These are phyloP conservation scores for Oncorhynchus clarkii DNA, from an alignment of 2,113 vertebrate species.

Conservation along the genomic window DNA sequence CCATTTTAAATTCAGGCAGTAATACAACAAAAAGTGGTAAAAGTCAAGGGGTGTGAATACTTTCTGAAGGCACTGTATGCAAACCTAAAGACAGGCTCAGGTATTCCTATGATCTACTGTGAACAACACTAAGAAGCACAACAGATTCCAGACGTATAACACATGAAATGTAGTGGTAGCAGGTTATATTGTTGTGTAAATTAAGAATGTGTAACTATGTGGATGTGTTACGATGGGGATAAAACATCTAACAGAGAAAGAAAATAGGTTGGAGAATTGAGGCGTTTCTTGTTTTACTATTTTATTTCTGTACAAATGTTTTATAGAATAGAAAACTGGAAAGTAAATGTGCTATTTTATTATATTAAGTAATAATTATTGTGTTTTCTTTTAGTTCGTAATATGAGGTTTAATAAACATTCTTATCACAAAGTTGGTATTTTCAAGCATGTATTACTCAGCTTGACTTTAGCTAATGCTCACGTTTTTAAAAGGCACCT, in stretches of 20 bases:
- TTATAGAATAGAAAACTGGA: slow-evolving; percentile 47
- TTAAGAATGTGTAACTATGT: neutral
- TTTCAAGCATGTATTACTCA: slow-evolving; percentile 4
- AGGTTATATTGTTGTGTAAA: neutral
- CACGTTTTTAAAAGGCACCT: slow-evolving; percentile 17
- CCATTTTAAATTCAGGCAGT: no score
- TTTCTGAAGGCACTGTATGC: no score
- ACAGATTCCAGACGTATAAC: slow-evolving; percentile 15
- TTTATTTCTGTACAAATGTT: slow-evolving; percentile 28
- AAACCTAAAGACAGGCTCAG: slow-evolving; percentile 66
- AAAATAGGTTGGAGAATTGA: neutral
- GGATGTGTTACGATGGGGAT: neutral
- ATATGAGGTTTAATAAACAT: slow-evolving; percentile 6
- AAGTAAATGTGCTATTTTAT: slow-evolving; percentile 32
- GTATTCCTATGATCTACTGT: slow-evolving; percentile 76
- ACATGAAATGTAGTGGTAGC: slow-evolving; percentile 1
- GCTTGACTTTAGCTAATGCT: slow-evolving; percentile 1
- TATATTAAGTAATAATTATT: slow-evolving; percentile 15
- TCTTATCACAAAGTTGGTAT: slow-evolving; percentile 4
- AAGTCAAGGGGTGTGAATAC: no score
- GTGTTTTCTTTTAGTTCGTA: slow-evolving; percentile 6
- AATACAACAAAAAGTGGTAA: no score
- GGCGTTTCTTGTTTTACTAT: slow-evolving; percentile 20
- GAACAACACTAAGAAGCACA: slow-evolving; percentile 50
- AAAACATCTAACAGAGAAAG: neutral